phyloP scores from a whole-genome alignment of 2,113 vertebrate species.

The Crotalus horridus region DNA sequence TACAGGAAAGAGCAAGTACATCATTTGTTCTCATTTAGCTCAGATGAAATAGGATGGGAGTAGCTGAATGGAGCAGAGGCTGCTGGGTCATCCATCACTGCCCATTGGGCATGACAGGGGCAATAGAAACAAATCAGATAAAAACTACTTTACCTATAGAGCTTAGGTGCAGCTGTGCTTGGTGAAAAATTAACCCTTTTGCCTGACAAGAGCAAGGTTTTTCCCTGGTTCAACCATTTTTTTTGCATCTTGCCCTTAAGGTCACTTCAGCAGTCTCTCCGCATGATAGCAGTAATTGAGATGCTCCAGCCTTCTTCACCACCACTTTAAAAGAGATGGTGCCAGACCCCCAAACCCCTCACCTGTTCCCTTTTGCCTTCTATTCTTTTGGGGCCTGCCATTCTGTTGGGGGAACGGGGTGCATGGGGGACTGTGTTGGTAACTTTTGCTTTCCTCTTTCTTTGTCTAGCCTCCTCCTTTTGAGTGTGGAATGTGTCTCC shows the following conservation, averaged over 20 bases:
- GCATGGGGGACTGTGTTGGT: too few species aligned
- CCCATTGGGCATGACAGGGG: not conserved
- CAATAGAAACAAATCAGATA: not conserved
- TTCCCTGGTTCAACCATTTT: not conserved
- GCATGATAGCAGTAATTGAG: not conserved
- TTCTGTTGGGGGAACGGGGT: too few species aligned
- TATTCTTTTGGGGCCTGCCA: too few species aligned
- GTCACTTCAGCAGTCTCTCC: not conserved
- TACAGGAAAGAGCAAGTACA: not conserved
- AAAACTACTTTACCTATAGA: not conserved
- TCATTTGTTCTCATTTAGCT: slow-evolving; percentile 26
- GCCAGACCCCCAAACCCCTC: too few species aligned
- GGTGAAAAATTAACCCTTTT: not conserved
- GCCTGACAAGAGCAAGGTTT: not conserved
- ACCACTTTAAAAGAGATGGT: not conserved
- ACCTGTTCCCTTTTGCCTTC: too few species aligned
- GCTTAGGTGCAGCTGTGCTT: not conserved
- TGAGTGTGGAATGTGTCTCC: too few species aligned
- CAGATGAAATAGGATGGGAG: slow-evolving; percentile 12
- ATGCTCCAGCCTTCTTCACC: not conserved
- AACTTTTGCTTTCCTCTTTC: too few species aligned
- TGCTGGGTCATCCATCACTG: slow-evolving; percentile 8
- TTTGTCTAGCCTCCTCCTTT: too few species aligned
- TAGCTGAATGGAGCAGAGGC: not conserved
- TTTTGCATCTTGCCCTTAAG: not conserved